These are phyloP conservation scores for Tortricodes alternella DNA, from an alignment of 2,888 invertebrate genomes.

Conservation along the genomic window DNA sequence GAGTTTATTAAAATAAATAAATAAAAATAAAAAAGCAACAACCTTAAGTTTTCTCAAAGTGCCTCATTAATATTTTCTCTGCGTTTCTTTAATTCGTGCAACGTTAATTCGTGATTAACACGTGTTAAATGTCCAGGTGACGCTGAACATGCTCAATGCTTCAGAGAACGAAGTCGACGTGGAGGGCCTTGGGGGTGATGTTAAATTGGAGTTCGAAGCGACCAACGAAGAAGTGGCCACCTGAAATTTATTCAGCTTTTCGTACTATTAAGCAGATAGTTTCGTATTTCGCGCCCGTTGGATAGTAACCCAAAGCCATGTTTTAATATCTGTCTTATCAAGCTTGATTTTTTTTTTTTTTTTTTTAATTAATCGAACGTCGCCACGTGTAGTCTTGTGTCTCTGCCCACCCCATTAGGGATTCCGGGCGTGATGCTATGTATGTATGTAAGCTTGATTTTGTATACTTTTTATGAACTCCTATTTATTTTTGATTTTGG, in stretches of 20 bases:
- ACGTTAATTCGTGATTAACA: background rate
- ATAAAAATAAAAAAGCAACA: too few relatives aligned
- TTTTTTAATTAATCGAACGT: background rate
- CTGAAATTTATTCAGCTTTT: slow-evolving; percentile 68
- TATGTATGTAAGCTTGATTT: too few relatives aligned
- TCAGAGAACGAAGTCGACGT: slow-evolving; percentile 95
- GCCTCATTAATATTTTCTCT: background rate
- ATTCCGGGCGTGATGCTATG: too few relatives aligned
- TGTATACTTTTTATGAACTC: too few relatives aligned
- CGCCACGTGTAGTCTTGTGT: too few relatives aligned
- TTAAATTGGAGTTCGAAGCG: slow-evolving; percentile 91
- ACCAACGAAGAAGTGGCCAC: slow-evolving; percentile 88
- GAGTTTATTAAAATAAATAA: too few relatives aligned
- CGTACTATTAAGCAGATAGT: slow-evolving; percentile 25
- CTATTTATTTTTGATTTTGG: too few relatives aligned
- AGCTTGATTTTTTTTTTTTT: background rate
- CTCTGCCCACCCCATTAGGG: too few relatives aligned
- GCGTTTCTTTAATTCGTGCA: background rate
- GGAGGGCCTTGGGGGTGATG: slow-evolving; percentile 89
- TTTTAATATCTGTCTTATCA: background rate
- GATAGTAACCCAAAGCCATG: background rate
- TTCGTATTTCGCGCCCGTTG: slow-evolving; percentile 9
- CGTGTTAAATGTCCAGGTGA: slow-evolving; percentile 80
- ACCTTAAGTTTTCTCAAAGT: background rate
- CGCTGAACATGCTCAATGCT: slow-evolving; percentile 96